These are phyloP conservation scores for Vireo griseus DNA, from an alignment of 2,797 vertebrate species.

Conservation along the genomic window DNA sequence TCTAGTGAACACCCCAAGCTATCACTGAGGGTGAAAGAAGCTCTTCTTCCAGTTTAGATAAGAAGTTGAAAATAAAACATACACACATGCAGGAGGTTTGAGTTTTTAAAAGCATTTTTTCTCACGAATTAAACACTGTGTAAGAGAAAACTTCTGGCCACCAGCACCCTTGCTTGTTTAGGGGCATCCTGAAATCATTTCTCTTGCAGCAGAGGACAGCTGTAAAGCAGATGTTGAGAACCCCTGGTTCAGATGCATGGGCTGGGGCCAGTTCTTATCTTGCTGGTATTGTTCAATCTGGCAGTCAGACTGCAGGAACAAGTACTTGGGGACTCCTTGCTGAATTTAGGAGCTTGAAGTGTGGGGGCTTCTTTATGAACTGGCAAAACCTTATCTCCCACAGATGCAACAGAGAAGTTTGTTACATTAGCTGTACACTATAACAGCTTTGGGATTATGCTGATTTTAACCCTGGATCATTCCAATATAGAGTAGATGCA, in stretches of 20 bases:
- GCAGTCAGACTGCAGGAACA: background rate
- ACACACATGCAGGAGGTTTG: background rate
- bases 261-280: background rate
- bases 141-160: background rate
- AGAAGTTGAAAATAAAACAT: background rate
- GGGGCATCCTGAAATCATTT: background rate
- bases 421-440: background rate
- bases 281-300: background rate
- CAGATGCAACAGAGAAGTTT: background rate
- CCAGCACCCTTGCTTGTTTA: background rate
- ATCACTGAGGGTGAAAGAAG: background rate
- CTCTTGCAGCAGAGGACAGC: background rate
- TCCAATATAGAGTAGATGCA: background rate
- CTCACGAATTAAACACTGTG: background rate
- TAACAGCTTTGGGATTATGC: background rate
- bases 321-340: background rate
- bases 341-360: background rate
- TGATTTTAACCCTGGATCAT: background rate
- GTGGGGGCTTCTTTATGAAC: accelerated
- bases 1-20: background rate
- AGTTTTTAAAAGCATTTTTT: background rate
- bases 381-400: background rate
- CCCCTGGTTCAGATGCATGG: background rate
- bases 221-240: background rate
- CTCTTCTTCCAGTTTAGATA: background rate